phyloP scores from a whole-genome alignment of 2,113 vertebrate genomes.

The Lophotis ruficrista region DNA sequence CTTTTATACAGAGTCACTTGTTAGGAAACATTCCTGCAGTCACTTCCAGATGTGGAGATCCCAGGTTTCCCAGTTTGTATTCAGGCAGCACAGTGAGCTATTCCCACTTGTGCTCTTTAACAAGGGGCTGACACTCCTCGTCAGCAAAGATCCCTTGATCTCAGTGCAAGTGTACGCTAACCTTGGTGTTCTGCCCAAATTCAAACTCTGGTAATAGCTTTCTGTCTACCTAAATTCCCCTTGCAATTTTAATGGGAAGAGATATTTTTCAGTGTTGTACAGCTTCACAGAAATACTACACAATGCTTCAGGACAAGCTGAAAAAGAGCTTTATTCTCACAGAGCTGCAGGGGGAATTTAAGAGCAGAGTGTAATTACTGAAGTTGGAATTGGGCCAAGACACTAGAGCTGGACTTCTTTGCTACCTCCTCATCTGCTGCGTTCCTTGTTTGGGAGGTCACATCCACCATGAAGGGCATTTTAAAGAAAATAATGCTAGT shows the following conservation, averaged over 20 bases:
- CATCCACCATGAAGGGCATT: background rate
- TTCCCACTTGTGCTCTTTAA: background rate
- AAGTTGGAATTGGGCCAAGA: background rate
- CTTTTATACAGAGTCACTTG: background rate
- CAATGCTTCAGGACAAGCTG: background rate
- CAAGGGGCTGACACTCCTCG: background rate
- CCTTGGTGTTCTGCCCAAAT: constrained; percentile 8
- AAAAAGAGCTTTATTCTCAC: background rate
- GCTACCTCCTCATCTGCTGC: background rate
- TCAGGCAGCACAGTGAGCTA: background rate
- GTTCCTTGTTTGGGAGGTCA: background rate
- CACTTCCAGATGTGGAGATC: accelerated
- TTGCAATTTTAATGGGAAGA: background rate
- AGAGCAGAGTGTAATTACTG: constrained; percentile 11
- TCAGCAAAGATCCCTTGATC: background rate
- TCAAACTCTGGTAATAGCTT: background rate
- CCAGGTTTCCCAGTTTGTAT: background rate
- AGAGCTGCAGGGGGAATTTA: background rate
- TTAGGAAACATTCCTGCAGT: background rate
- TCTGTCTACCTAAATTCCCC: constrained; percentile 9
- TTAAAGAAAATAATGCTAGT: background rate
- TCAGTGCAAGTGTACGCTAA: background rate
- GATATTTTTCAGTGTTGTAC: background rate
- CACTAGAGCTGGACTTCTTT: background rate
- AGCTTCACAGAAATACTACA: background rate